These are phyloP conservation scores for Laothoe populi DNA, from an alignment of 2,888 invertebrate genomes.

Conservation along the genomic window DNA sequence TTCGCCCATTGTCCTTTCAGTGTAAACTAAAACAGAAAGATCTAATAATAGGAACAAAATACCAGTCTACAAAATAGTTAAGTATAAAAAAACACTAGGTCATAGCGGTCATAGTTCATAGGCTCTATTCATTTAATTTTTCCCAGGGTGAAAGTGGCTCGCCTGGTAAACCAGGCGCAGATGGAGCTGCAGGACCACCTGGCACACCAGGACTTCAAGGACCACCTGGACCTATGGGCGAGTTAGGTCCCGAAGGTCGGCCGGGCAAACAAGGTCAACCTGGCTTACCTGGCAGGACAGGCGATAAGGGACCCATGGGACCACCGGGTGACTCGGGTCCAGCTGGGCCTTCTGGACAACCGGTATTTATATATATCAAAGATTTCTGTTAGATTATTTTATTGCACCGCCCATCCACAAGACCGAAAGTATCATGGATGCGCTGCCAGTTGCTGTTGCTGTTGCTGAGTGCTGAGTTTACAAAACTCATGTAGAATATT, in stretches of 20 bases:
- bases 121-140: neutral
- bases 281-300: slow-evolving; percentile 89
- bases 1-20: too few species aligned
- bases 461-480: too few species aligned
- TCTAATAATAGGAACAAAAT: too few species aligned
- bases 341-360: slow-evolving; percentile 88
- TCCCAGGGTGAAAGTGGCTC: slow-evolving; percentile 88
- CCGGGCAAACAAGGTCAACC: slow-evolving; percentile 89
- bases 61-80: too few species aligned
- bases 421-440: too few species aligned
- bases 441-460: too few species aligned
- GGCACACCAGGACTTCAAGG: slow-evolving; percentile 89
- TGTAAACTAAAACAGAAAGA: too few species aligned
- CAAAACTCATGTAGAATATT: too few species aligned
- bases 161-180: slow-evolving; percentile 89
- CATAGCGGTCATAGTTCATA: too few species aligned
- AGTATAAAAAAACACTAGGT: too few species aligned
- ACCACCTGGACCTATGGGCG: slow-evolving; percentile 86
- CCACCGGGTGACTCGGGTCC: slow-evolving; percentile 86
- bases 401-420: too few species aligned
- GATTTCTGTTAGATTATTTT: neutral
- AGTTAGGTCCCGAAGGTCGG: slow-evolving; percentile 84
- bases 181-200: slow-evolving; percentile 88
- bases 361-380: slow-evolving; percentile 76
- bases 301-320: slow-evolving; percentile 91